Evolutionary conservation across 1,140 invertebrate genomes (phyloP).

Genomic region (Aphelinus certus): DNA sequence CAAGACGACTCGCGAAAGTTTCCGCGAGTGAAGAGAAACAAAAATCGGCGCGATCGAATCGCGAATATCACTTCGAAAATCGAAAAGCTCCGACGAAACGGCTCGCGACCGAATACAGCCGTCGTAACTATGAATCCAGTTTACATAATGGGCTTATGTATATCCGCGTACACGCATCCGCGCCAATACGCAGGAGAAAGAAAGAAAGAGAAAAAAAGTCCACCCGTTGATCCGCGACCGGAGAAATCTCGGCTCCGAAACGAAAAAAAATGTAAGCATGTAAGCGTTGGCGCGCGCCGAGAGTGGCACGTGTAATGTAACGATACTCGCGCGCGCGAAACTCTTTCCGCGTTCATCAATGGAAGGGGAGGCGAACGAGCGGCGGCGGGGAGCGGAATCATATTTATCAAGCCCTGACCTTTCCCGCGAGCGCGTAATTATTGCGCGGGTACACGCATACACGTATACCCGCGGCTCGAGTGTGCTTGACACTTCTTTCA

Average conservation of each 20-base stretch:
- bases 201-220: constrained; percentile 11
- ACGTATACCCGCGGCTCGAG: not conserved
- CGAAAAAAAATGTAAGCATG: no score
- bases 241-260: constrained; percentile 7
- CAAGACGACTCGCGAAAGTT: no score
- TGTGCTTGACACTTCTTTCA: constrained; percentile 29
- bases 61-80: no score
- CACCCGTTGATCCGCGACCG: not conserved
- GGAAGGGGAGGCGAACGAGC: not conserved
- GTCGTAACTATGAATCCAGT: not conserved
- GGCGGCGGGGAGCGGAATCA: not conserved
- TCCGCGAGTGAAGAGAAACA: no score
- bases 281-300: no score
- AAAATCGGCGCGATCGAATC: no score
- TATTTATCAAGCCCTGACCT: constrained; percentile 30
- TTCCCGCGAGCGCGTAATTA: constrained; percentile 24
- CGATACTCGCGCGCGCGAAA: not conserved
- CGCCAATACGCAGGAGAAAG: not conserved
- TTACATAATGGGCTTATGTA: not conserved
- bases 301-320: no score
- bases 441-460: not conserved
- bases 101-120: not conserved
- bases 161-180: no score
- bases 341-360: constrained; percentile 30
- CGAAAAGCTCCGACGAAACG: no score